These are phyloP conservation scores for Resseliella maxima DNA, from an alignment of 2,888 invertebrate genomes.

Conservation along the genomic window DNA sequence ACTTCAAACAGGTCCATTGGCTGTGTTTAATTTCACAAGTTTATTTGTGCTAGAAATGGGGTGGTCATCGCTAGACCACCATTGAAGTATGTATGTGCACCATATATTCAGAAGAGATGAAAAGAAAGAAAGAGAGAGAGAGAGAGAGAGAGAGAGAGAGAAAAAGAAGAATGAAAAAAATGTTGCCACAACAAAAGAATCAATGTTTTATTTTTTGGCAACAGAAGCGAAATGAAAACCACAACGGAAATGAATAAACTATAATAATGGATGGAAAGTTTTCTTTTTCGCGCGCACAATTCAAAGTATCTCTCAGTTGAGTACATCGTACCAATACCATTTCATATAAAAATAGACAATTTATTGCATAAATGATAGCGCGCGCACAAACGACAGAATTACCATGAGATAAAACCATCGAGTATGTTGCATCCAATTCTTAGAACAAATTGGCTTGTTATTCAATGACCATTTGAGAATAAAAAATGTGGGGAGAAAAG, in stretches of 20 bases:
- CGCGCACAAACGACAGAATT: background rate
- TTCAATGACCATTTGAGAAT: constrained; percentile 39
- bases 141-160: background rate
- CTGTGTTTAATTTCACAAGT: constrained; percentile 23
- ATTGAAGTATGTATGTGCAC: no score
- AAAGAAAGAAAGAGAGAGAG: background rate
- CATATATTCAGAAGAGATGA: background rate
- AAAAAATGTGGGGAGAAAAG: no score
- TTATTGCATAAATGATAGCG: constrained; percentile 47
- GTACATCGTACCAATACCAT: background rate
- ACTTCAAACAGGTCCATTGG: constrained; percentile 22
- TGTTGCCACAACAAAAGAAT: background rate
- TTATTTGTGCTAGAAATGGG: background rate
- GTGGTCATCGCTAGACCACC: background rate
- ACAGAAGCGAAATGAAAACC: constrained; percentile 47
- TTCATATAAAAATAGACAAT: constrained; percentile 12
- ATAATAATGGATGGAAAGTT: constrained; percentile 17
- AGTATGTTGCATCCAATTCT: constrained; percentile 35
- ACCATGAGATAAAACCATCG: constrained; percentile 10
- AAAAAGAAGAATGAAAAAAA: background rate
- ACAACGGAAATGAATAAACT: constrained; percentile 48
- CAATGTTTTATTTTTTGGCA: constrained; percentile 31
- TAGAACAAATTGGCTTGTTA: constrained; percentile 43
- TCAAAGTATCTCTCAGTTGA: background rate
- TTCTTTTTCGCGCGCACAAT: background rate